Evolutionary conservation across 2,888 invertebrate species (phyloP).

Genomic region (Morinoia aosen): DNA sequence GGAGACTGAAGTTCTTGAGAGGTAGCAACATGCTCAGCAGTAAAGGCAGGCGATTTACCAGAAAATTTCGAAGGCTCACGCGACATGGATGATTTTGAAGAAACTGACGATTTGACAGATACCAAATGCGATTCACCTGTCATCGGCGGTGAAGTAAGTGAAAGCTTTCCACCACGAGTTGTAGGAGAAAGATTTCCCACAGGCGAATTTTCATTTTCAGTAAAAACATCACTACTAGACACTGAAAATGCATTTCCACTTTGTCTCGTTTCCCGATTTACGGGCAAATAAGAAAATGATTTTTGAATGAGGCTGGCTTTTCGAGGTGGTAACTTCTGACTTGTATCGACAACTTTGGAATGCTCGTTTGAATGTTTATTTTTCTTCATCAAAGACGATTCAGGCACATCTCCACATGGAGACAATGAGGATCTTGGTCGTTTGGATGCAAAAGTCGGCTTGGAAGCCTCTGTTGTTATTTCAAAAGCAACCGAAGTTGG

Average conservation of each 20-base stretch:
- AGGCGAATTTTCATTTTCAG: too few species aligned
- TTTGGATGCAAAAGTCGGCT: not conserved
- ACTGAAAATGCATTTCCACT: not conserved
- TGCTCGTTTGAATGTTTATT: not conserved
- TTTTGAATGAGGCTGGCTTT: not conserved
- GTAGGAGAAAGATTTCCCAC: not conserved
- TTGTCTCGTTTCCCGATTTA: not conserved
- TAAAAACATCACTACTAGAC: not conserved
- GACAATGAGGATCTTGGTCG: not conserved
- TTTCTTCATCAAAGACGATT: not conserved
- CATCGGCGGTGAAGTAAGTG: not conserved
- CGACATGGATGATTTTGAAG: not conserved
- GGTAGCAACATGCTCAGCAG: not conserved
- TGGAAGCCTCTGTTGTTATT: not conserved
- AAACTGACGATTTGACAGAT: not conserved
- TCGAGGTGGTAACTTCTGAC: not conserved
- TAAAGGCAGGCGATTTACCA: not conserved
- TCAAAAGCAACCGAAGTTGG: not conserved
- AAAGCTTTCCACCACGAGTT: not conserved
- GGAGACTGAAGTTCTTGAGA: not conserved
- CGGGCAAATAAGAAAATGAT: not conserved
- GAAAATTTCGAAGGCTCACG: not conserved
- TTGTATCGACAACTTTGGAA: not conserved
- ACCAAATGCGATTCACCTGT: not conserved
- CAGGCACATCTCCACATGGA: not conserved